phyloP scores from a whole-genome alignment of 35 echinoderm and acorn worm genomes.

The Hemicentrotus pulcherrimus region DNA sequence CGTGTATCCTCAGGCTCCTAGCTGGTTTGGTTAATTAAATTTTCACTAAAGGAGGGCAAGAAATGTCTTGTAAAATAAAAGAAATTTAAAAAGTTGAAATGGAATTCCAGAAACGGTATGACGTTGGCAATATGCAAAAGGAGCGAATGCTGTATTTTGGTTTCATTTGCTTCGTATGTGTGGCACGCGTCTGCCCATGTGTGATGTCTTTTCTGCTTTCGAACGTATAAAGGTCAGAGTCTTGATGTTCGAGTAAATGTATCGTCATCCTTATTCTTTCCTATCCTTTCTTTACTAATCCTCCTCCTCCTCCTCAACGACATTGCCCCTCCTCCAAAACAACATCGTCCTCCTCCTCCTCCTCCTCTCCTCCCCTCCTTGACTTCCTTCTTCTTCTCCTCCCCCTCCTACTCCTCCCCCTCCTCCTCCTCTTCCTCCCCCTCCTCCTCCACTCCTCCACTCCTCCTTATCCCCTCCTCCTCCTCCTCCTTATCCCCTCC shows the following conservation, averaged over 20 bases:
- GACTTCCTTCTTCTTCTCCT: no score
- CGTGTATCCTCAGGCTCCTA: background rate
- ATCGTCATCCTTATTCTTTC: no score
- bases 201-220: background rate
- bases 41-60: constrained; percentile 45
- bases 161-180: background rate
- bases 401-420: background rate
- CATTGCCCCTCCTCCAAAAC: background rate
- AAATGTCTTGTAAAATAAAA: constrained; percentile 19
- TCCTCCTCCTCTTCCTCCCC: background rate
- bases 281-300: no score
- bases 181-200: background rate
- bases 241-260: no score
- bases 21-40: constrained; percentile 56
- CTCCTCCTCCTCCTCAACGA: no score
- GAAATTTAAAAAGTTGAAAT: background rate
- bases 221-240: no score
- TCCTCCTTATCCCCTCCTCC: no score
- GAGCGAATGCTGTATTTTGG: background rate
- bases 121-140: background rate
- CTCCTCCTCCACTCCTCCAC: background rate
- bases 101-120: constrained; percentile 40
- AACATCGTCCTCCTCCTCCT: background rate
- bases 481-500: background rate
- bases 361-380: background rate